phyloP scores from a whole-genome alignment of 1,140 invertebrate genomes.

The Cryptotermes secundus region DNA sequence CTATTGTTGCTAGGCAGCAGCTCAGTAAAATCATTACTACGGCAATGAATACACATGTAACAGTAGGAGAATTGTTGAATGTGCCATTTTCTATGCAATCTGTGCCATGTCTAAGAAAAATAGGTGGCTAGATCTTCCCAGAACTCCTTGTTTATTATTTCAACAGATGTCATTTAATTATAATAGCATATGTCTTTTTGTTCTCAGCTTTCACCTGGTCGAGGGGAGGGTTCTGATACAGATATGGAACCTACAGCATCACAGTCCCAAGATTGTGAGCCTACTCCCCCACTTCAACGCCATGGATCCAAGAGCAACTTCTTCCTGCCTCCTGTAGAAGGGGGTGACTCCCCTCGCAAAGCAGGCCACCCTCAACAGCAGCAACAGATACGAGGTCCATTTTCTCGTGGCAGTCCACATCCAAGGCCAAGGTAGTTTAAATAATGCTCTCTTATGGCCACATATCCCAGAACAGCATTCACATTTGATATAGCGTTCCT shows the following conservation, averaged over 20 bases:
- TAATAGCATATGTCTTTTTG: constrained; percentile 9
- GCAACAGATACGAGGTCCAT: constrained; percentile 54
- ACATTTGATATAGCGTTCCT: too few relatives aligned
- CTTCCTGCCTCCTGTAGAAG: constrained; percentile 71
- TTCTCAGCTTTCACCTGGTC: constrained; percentile 72
- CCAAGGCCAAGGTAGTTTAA: constrained; percentile 62
- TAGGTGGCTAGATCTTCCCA: too few relatives aligned
- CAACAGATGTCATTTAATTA: constrained; percentile 28
- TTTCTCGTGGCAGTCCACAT: constrained; percentile 73
- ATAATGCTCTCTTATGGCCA: too few relatives aligned
- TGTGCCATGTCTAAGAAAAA: too few relatives aligned
- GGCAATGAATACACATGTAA: too few relatives aligned
- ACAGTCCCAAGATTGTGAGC: constrained; percentile 90
- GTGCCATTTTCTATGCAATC: too few relatives aligned
- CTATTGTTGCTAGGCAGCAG: too few relatives aligned
- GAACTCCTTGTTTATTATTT: background rate
- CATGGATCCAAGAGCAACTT: constrained; percentile 91
- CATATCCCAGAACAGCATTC: too few relatives aligned
- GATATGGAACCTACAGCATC: constrained; percentile 83
- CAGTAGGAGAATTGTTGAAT: too few relatives aligned
- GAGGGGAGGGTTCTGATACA: constrained; percentile 68
- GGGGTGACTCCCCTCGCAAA: constrained; percentile 62
- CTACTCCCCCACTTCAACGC: constrained; percentile 83
- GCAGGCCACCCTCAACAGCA: constrained; percentile 39
- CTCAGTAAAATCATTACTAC: too few relatives aligned